Conservation (phyloP, 2,797 vertebrate genomes). For the Brotula barbata region DNA sequence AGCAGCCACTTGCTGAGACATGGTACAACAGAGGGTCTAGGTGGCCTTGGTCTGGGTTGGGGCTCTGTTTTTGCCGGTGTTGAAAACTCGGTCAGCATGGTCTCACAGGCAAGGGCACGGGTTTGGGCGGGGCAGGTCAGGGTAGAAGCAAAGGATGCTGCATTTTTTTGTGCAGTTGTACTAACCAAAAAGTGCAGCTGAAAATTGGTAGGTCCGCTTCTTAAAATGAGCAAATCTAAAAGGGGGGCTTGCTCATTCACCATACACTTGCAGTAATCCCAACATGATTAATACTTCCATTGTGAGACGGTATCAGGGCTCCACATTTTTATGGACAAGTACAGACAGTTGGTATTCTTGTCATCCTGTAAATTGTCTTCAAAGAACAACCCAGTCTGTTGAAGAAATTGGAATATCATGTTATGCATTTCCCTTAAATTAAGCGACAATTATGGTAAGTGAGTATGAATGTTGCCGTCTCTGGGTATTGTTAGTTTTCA, state of each 20-base stretch:
- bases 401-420: constrained; percentile 15
- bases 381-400: constrained; percentile 31
- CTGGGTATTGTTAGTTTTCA: too few species aligned
- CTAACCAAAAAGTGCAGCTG: not conserved
- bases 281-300: constrained; percentile 54
- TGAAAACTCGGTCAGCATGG: constrained; percentile 86
- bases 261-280: constrained; percentile 58
- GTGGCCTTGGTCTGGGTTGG: constrained; percentile 63
- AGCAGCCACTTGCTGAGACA: constrained; percentile 69
- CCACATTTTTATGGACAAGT: constrained; percentile 30
- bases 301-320: constrained; percentile 25
- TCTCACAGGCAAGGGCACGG: constrained; percentile 56
- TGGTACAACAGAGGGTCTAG: constrained; percentile 58
- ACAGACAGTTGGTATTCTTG: constrained; percentile 6
- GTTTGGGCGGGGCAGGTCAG: constrained; percentile 35
- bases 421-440: constrained; percentile 20
- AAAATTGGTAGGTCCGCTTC: constrained; percentile 3
- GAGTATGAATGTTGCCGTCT: too few species aligned
- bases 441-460: too few species aligned
- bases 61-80: constrained; percentile 77
- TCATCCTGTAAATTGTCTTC: constrained; percentile 26
- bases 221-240: not conserved
- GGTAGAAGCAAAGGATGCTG: constrained; percentile 39
- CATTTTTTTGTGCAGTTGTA: constrained; percentile 34
- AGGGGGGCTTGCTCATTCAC: constrained; percentile 1